These are phyloP conservation scores for Aythya baeri DNA, from an alignment of 2,113 vertebrate species.

Conservation along the genomic window DNA sequence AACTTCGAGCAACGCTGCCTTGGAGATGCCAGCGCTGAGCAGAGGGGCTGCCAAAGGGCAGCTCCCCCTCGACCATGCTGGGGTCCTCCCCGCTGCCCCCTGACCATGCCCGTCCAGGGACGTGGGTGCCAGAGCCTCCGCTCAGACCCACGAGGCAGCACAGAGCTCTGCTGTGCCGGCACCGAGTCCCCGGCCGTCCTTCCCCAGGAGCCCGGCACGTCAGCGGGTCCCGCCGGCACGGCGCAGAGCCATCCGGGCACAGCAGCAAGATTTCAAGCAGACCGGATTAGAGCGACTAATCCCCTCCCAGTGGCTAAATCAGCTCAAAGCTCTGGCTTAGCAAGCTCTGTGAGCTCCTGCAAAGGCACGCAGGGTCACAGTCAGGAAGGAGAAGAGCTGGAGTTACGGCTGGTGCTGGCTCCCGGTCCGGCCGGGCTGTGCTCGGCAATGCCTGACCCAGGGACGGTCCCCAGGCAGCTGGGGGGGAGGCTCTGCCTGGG, in stretches of 20 bases:
- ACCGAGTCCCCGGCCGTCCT: no score
- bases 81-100: not conserved
- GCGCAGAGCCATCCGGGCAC: not conserved
- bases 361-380: fast-evolving
- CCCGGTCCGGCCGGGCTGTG: not conserved
- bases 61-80: fast-evolving
- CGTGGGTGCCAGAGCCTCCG: fast-evolving
- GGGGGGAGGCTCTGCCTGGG: not conserved
- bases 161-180: no score
- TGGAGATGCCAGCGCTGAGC: fast-evolving
- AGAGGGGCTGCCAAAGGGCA: not conserved
- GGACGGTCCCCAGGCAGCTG: fast-evolving
- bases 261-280: fast-evolving
- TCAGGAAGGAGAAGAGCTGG: not conserved
- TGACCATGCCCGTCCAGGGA: not conserved
- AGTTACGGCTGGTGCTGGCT: not conserved
- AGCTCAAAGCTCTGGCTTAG: not conserved
- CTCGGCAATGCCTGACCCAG: not conserved
- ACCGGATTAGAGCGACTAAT: not conserved
- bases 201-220: fast-evolving
- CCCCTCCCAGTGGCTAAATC: not conserved
- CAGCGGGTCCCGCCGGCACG: not conserved
- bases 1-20: fast-evolving
- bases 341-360: fast-evolving
- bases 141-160: not conserved